These are phyloP conservation scores for Parelbella ahira DNA, from an alignment of 2,888 invertebrate genomes.

Conservation along the genomic window DNA sequence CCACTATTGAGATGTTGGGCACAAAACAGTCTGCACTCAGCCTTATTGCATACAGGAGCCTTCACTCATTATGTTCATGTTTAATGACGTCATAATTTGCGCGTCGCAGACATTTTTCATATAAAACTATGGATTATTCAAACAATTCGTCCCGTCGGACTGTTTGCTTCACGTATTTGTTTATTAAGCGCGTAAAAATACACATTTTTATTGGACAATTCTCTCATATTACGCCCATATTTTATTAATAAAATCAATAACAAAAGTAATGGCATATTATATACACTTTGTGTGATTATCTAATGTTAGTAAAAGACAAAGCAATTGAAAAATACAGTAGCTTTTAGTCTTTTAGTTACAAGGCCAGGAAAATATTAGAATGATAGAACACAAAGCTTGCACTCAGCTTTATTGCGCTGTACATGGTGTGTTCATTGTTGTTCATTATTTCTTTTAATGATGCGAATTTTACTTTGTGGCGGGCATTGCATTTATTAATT, in stretches of 20 bases:
- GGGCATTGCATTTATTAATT: no score
- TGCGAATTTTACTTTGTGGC: no score
- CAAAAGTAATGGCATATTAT: no score
- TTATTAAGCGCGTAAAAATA: no score
- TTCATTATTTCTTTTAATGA: constrained; percentile 5
- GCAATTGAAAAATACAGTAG: constrained; percentile 16
- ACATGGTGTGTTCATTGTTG: constrained; percentile 6
- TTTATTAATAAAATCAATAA: no score
- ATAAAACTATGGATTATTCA: no score
- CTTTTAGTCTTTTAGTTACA: constrained; percentile 22
- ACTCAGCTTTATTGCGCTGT: constrained; percentile 23
- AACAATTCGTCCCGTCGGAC: no score
- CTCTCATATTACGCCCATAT: no score
- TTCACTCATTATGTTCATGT: constrained; percentile 17
- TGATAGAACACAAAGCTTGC: constrained; percentile 27
- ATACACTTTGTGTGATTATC: background rate
- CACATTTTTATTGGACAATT: no score
- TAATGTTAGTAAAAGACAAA: constrained; percentile 15
- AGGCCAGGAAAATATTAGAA: constrained; percentile 25
- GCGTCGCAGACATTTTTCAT: background rate
- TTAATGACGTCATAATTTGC: constrained; percentile 17
- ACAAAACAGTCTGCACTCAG: constrained; percentile 72
- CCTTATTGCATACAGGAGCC: constrained; percentile 64
- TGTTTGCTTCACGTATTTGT: no score
- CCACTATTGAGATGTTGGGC: constrained; percentile 56